Conservation (phyloP, 2,888 invertebrate species). For the Platycnemis pennipes region DNA sequence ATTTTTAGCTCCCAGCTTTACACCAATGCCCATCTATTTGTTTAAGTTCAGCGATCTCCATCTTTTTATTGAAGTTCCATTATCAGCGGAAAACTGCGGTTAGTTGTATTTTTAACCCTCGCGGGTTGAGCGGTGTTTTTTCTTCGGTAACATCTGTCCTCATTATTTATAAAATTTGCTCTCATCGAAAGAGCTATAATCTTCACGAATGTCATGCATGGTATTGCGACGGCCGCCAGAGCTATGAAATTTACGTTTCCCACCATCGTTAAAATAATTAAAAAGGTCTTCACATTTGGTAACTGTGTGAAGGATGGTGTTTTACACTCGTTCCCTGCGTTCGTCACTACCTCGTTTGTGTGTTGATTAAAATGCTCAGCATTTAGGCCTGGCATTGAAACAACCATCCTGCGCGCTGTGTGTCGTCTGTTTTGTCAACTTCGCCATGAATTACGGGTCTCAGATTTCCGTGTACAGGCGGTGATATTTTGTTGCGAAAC, state of each 20-base stretch:
- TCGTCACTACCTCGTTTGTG: background rate
- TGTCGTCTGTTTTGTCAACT: background rate
- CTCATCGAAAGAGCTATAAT: background rate
- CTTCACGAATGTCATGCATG: background rate
- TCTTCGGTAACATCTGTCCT: background rate
- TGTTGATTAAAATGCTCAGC: background rate
- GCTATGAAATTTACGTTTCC: background rate
- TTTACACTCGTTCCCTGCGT: background rate
- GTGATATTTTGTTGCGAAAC: background rate
- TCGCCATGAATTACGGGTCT: background rate
- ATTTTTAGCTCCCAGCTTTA: no score
- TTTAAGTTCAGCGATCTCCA: no score
- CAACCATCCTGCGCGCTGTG: background rate
- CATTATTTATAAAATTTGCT: background rate
- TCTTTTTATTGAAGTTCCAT: no score
- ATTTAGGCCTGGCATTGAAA: background rate
- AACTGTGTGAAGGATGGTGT: background rate
- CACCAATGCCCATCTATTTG: no score
- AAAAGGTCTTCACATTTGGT: background rate
- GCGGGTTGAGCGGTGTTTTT: no score
- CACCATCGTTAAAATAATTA: background rate
- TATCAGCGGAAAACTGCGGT: no score
- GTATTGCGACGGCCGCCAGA: background rate
- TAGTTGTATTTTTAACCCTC: no score
- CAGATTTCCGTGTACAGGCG: background rate